These are phyloP conservation scores for Chrysogorgia sp. DNA, from an alignment of 92 coral and sea anemone species.

Conservation along the genomic window DNA sequence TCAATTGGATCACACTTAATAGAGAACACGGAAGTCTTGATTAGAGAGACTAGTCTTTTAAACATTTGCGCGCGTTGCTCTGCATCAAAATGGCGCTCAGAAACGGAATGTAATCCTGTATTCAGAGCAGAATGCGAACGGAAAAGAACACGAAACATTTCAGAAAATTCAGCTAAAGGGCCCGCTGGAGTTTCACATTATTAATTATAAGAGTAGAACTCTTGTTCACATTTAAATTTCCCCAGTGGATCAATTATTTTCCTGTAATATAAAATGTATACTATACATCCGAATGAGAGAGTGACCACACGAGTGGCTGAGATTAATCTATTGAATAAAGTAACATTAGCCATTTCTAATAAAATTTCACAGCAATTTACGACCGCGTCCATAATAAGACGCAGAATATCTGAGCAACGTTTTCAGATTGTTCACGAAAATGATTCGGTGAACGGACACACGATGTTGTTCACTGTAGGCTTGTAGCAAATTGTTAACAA, in stretches of 20 bases:
- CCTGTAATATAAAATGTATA: constrained; percentile 34
- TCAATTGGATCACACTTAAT: neutral
- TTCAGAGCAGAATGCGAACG: no score
- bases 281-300: constrained; percentile 8
- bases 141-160: no score
- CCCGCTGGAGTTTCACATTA: no score
- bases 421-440: neutral
- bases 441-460: no score
- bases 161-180: no score
- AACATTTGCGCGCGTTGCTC: neutral
- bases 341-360: constrained; percentile 9
- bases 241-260: constrained; percentile 11
- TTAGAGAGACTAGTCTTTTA: constrained; percentile 15
- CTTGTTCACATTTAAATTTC: constrained; percentile 12
- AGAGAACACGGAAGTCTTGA: neutral
- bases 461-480: no score
- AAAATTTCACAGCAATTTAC: neutral
- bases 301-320: neutral
- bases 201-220: neutral
- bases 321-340: constrained; percentile 37
- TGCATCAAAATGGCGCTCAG: no score
- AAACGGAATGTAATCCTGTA: no score
- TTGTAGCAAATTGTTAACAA: neutral
- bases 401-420: neutral
- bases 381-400: neutral